Base-by-base conservation (phyloP, 2,797 vertebrate species). In the Protonibea diacanthus region DNA sequence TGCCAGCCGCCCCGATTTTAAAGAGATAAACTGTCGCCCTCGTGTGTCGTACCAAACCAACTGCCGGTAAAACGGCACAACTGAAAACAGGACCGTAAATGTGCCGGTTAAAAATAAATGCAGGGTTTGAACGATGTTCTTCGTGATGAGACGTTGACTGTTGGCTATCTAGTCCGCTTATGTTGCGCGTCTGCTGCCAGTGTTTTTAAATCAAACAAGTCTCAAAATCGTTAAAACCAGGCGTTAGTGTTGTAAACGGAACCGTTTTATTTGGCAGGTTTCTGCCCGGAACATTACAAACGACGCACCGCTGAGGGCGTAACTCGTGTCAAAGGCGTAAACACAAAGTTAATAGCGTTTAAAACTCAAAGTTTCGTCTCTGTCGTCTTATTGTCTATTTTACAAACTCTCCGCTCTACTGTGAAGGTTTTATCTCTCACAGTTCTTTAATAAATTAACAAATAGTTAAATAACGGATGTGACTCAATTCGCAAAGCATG, bases 401-500 rank as follows among this genome's bases (percentile, higher is more conserved):
- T 18, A 1, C 2, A n/a, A 25, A 17, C 3, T 40, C 0, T 5
- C 1, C 0, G 1, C 0, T 2, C 1, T 4, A 13, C 6, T 2
- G 2, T 25, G 0, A 27, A 4, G 1, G 1, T 13, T 12, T 7
- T 2, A 2, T 0, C 12, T 27, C 3, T 1, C 58, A 9, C 0
- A 10, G 0, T 4, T 17, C 0, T 48, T n/a, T 14, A 1, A 2
- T 33, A 40, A n/a, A 1, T 13, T 0, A 10, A 20, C 3, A 60
- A n/a, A 23, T 51, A 23, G 42, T 47, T 1, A 0, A 23, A 5
- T 0, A 27, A 6, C 0, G 0, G 3, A 0, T 6, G 11, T 29
- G 9, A 23, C 5, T 18, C 1, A 2, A 4, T 1, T 49, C 71
- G 77, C 79, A 86, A 86, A 17, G 90, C 75, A 91, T 91, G 83